A percentile compares a stretch with the other conserved stretches of the same genome.
These are phyloP conservation scores for Danio rerio DNA, from an alignment of 2,113 vertebrate species.

Conservation along the genomic window GRCz12tu NC_133189.1:39882001-39882500, in stretches of 20 bases:
- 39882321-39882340: constrained; percentile 74
- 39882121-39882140: constrained; percentile 72
- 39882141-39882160: constrained; percentile 72
- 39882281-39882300: constrained; percentile 75
- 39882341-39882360: constrained; percentile 65
- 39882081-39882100: constrained; percentile 70
- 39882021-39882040: constrained; percentile 77
- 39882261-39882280: constrained; percentile 73
- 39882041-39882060: constrained; percentile 80
- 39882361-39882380: constrained; percentile 30
- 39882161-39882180: constrained; percentile 67
- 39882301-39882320: constrained; percentile 73
- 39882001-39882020: constrained; percentile 53
- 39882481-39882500: too few species aligned
- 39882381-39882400: constrained; percentile 69
- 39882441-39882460: constrained; percentile 79
- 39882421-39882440: constrained; percentile 67
- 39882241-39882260: constrained; percentile 70
- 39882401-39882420: constrained; percentile 74
- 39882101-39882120: constrained; percentile 69
- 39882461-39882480: neutral
- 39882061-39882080: constrained; percentile 67
- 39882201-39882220: constrained; percentile 67
- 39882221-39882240: constrained; percentile 71
- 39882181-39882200: constrained; percentile 69